Percentiles rank a stretch among this genome's conserved stretches.
Conservation (phyloP, 1,140 invertebrate genomes). For the Lucilia cuprina region DNA sequence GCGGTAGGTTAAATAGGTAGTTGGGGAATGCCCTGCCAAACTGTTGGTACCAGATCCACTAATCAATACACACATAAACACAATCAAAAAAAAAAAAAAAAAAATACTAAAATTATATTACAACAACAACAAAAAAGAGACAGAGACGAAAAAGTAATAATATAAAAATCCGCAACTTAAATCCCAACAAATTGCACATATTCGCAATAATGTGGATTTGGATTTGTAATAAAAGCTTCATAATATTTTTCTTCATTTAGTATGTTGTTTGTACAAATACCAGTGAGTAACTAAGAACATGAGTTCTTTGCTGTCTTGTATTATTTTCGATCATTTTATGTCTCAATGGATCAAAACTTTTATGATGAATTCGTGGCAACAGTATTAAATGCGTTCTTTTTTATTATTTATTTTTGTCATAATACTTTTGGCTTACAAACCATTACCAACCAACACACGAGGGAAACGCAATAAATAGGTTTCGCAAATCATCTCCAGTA, state of each 20-base stretch:
- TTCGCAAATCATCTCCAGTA: not conserved
- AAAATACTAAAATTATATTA: not conserved
- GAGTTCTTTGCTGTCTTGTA: not conserved
- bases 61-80: too few species aligned
- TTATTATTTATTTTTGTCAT: not conserved
- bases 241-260: not conserved
- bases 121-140: not conserved
- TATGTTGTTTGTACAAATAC: too few species aligned
- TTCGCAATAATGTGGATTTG: constrained; percentile 19
- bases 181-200: constrained; percentile 29
- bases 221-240: not conserved
- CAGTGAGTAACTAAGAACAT: too few species aligned
- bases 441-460: not conserved
- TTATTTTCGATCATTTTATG: constrained; percentile 18
- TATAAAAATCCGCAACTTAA: not conserved
- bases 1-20: too few species aligned
- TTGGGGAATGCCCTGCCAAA: too few species aligned
- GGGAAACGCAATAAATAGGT: not conserved
- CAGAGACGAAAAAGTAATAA: not conserved
- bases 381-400: not conserved
- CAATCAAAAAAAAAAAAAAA: too few species aligned
- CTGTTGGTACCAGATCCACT: too few species aligned
- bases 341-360: constrained; percentile 12
- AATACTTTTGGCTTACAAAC: not conserved
- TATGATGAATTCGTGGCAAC: constrained; percentile 26